A percentile compares a stretch with the other conserved stretches of the same genome.
phyloP scores from a whole-genome alignment of 2,888 invertebrate species.

The Cacoxenus indagator region DNA sequence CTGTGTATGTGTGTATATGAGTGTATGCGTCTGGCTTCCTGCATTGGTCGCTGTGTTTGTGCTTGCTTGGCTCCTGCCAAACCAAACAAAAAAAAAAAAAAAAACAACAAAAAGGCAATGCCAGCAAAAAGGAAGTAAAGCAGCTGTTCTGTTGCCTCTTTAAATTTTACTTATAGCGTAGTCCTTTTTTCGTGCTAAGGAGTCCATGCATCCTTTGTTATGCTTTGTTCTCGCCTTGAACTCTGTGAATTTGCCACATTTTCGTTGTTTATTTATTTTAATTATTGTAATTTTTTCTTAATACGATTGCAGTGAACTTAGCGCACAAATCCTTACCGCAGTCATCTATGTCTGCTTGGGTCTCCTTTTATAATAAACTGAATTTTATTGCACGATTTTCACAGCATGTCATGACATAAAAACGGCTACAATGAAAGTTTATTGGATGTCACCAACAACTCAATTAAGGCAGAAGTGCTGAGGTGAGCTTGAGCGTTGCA shows the following conservation, averaged over 20 bases:
- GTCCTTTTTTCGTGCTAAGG: constrained; percentile 28
- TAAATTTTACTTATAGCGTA: background rate
- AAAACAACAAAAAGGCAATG: background rate
- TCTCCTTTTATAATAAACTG: no score
- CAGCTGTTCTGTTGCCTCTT: constrained; percentile 40
- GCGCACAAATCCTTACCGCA: no score
- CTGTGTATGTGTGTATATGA: constrained; percentile 4
- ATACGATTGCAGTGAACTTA: constrained; percentile 31
- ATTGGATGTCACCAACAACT: constrained; percentile 45
- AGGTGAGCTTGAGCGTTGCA: constrained; percentile 6
- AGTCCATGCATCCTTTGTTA: background rate
- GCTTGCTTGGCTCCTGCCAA: constrained; percentile 48
- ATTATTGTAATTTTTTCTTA: constrained; percentile 42
- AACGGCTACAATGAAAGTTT: constrained; percentile 21
- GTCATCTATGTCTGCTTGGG: no score
- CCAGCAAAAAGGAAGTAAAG: constrained; percentile 34
- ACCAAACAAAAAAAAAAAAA: no score
- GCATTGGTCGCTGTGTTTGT: background rate
- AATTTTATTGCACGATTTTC: no score
- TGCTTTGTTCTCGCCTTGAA: no score
- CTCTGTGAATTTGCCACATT: no score
- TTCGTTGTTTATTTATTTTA: constrained; percentile 24
- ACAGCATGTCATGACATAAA: background rate
- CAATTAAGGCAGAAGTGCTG: constrained; percentile 41
- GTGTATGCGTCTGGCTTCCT: background rate